Percentiles rank a stretch among this genome's conserved stretches.
These are phyloP conservation scores for Corvus hawaiiensis DNA, from an alignment of 2,113 vertebrate genomes.

Conservation along the genomic window DNA sequence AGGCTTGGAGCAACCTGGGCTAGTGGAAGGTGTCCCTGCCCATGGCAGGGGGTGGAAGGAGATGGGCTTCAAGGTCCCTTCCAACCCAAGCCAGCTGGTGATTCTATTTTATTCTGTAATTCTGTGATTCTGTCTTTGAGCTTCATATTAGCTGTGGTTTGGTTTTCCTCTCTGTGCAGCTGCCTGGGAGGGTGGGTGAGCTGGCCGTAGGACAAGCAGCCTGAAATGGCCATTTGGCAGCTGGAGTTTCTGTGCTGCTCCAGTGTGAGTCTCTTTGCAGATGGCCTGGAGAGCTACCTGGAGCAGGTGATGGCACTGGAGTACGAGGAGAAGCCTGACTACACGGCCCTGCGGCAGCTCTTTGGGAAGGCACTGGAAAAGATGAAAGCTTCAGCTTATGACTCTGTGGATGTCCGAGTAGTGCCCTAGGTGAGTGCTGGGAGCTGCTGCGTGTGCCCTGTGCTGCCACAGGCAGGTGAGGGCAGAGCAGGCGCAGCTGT, in stretches of 20 bases:
- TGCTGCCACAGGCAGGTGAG: not conserved
- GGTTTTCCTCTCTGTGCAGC: not conserved
- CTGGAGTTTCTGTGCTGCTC: not conserved
- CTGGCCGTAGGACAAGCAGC: not conserved
- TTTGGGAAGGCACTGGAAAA: constrained; percentile 68
- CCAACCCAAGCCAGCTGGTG: not conserved
- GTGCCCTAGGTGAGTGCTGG: constrained; percentile 41
- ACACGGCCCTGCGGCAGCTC: constrained; percentile 61
- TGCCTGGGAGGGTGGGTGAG: not conserved
- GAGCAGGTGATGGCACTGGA: constrained; percentile 73
- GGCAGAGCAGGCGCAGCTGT: not conserved
- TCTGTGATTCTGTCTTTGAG: not conserved
- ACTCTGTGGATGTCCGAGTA: constrained; percentile 48
- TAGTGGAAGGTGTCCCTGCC: not conserved
- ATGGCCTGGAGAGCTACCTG: constrained; percentile 75
- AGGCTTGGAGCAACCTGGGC: not conserved
- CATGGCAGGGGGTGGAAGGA: not conserved
- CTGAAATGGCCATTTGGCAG: accelerated
- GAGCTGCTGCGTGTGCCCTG: accelerated
- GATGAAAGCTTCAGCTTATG: constrained; percentile 63
- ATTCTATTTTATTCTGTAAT: not conserved
- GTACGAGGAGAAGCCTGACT: constrained; percentile 83
- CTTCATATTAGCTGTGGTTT: not conserved
- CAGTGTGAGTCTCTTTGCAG: constrained; percentile 36
- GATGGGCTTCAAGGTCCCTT: not conserved